Conservation (phyloP, 2,113 vertebrate genomes). For the Mesoclemmys tuberculata region DNA sequence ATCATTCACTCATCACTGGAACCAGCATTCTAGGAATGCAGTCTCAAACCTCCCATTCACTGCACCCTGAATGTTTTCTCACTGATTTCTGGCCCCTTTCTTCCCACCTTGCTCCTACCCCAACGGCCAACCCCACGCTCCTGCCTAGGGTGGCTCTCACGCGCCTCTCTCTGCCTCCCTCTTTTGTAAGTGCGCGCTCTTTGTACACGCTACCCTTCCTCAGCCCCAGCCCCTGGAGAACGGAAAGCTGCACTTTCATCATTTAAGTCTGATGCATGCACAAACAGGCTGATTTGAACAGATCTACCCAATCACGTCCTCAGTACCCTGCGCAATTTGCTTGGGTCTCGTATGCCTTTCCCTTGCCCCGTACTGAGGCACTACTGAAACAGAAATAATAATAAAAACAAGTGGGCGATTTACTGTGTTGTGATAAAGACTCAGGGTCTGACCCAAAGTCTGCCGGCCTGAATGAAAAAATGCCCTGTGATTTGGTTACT, state of each 20-base stretch:
- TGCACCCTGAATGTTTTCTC: neutral
- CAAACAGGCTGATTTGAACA: neutral
- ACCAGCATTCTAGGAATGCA: neutral
- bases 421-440: neutral
- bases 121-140: neutral
- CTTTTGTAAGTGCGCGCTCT: neutral
- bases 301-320: neutral
- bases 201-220: neutral
- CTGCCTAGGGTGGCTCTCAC: neutral
- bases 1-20: neutral
- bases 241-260: neutral
- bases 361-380: neutral
- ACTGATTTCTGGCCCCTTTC: neutral
- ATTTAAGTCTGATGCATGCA: neutral
- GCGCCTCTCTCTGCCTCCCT: neutral
- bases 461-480: neutral
- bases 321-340: neutral
- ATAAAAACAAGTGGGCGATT: neutral
- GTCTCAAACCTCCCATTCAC: neutral
- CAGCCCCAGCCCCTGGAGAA: neutral
- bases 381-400: neutral
- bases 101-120: neutral
- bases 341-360: neutral
- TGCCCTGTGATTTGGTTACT: neutral
- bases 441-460: neutral